Evolutionary conservation across 2,113 vertebrate genomes (phyloP).

Genomic region (Chroicocephalus ridibundus): DNA sequence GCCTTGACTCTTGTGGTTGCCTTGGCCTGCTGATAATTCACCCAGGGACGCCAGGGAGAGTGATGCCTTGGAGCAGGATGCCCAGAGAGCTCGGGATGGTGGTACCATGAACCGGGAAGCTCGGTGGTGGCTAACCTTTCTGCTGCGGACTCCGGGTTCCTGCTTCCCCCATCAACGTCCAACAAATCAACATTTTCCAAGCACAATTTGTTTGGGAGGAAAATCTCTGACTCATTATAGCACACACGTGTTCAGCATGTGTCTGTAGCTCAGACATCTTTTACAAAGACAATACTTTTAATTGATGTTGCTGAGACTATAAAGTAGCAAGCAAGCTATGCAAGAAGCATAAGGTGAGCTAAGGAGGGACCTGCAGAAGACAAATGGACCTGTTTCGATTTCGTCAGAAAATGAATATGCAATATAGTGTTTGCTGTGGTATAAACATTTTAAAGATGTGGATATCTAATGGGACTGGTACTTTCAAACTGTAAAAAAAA

Average conservation of each 20-base stretch:
- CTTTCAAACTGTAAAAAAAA: neutral
- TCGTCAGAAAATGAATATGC: neutral
- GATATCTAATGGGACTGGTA: neutral
- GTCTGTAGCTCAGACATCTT: neutral
- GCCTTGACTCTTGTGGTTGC: neutral
- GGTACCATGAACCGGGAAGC: fast-evolving
- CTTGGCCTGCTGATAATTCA: neutral
- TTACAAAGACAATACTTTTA: neutral
- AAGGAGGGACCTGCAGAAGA: neutral
- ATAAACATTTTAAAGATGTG: neutral
- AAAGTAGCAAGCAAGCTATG: neutral
- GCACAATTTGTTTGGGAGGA: neutral
- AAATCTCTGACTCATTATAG: neutral
- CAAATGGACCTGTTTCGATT: neutral
- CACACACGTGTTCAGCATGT: neutral
- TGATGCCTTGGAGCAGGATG: neutral
- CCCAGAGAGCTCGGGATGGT: neutral
- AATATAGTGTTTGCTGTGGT: neutral
- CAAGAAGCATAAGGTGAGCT: neutral
- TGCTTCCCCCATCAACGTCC: neutral
- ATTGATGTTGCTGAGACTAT: neutral
- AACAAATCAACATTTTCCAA: neutral
- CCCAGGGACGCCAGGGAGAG: fast-evolving
- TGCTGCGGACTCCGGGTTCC: neutral
- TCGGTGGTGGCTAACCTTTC: neutral